A percentile compares a stretch with the other conserved stretches of the same genome.
Conservation (phyloP, 2,113 vertebrate species). For the Dipodomys spectabilis region DNA sequence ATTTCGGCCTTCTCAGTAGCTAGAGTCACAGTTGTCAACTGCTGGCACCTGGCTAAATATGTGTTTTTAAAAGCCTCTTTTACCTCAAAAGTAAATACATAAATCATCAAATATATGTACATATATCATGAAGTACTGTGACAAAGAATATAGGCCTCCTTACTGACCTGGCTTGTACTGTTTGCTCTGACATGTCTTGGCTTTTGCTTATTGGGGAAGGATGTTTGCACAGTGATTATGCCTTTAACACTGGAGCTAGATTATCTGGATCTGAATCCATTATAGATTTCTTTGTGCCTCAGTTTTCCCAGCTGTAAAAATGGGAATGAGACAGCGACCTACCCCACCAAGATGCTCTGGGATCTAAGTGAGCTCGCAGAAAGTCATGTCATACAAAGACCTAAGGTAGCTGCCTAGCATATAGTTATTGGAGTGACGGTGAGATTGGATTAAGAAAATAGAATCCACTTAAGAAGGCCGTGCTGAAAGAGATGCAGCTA, state of each 20-base stretch:
- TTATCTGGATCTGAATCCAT: background rate
- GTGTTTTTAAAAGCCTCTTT: background rate
- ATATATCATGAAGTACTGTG: background rate
- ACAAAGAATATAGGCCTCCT: no score
- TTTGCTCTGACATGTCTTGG: background rate
- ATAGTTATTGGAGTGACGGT: no score
- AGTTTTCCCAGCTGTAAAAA: background rate
- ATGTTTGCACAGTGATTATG: background rate
- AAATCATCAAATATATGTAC: background rate
- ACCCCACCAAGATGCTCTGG: background rate
- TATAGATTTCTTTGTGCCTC: background rate
- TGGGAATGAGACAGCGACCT: background rate
- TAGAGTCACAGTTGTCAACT: no score
- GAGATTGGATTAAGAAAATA: background rate
- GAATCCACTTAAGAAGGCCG: background rate
- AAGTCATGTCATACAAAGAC: background rate
- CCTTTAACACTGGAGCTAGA: background rate
- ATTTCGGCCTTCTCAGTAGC: no score
- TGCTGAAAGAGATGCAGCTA: background rate
- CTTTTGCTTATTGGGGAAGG: background rate
- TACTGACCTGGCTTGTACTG: no score
- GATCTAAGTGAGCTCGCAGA: background rate
- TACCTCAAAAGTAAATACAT: background rate
- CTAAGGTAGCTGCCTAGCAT: accelerated
- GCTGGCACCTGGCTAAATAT: background rate